Evolutionary conservation across 2,797 vertebrate species (phyloP), one percentile per base, ranked within the genome.

Genomic region (Hemibagrus guttatus): DNA sequence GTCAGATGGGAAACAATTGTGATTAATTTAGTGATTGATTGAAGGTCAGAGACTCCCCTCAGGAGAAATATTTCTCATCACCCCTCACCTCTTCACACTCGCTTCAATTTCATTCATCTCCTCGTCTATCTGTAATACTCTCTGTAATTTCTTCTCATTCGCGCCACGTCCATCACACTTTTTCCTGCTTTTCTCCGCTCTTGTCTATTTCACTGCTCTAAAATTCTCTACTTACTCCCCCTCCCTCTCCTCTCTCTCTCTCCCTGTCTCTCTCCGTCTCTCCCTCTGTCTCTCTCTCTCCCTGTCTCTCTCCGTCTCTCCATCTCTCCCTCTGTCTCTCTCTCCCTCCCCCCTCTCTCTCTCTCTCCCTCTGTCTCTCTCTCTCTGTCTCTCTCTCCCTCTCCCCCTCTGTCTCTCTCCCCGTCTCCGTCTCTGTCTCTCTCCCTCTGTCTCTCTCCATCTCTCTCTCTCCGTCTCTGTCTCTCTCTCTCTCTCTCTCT

Each of bases 1-100:
- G 82, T 26, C 52, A 68, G 72, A 61, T 2, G 42, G 85, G 84
- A 79, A 92, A 90, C 83, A 85, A 89, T 86, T 91, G 88, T 91
- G 92, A 93, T 93, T 92, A 93, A 93, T 91, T 88, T 86, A 91
- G 90, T 91, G 92, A 95, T 91, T 93, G 93, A 94, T 91, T 91
- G 89, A 35, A 85, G 72, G 75, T 83, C 80, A 85, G 69, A 68
- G 91, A 88, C 82, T 42, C 81, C 89, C 88, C 59, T 13, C 69
- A 78, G 87, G 90, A 88, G 79, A 80, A 91, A 87, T 91, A 92
- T 92, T 94, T 92, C 91, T 92, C 91, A 92, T 93, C 88, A 87
- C 86, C 86, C 81, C 87, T 89, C 87, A 90, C 93, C 86, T 91
- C 86, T 76, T 86, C 82, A 86, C 84, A 82, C 68, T 81, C 90